phyloP scores from a whole-genome alignment of 2,113 vertebrate genomes.

The Nothoprocta perdicaria region DNA sequence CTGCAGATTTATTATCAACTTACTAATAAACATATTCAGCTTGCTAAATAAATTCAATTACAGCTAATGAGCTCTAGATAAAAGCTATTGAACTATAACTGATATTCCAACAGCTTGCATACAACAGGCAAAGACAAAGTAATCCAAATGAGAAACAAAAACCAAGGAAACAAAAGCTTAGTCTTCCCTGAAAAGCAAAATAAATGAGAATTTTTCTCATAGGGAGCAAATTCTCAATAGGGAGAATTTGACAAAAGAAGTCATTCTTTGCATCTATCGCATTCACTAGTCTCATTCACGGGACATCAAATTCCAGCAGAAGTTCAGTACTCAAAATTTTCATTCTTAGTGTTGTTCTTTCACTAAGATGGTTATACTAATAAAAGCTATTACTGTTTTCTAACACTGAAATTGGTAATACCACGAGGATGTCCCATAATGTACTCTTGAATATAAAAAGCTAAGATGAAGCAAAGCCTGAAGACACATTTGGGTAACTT shows the following conservation, averaged over 20 bases:
- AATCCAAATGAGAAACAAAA: neutral
- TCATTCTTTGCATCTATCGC: slow-evolving; percentile 30
- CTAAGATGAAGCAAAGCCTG: neutral
- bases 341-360: neutral
- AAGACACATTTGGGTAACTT: neutral
- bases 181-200: slow-evolving; percentile 2
- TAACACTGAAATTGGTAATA: neutral
- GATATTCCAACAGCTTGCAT: neutral
- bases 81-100: slow-evolving; percentile 63
- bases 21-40: slow-evolving; percentile 68
- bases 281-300: slow-evolving; percentile 30
- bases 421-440: neutral
- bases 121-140: slow-evolving; percentile 53
- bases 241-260: slow-evolving; percentile 3
- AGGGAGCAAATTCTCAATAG: neutral
- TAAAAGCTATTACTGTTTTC: slow-evolving; percentile 5
- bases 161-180: neutral
- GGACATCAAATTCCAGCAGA: slow-evolving; percentile 6
- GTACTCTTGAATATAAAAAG: neutral
- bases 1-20: slow-evolving; percentile 64
- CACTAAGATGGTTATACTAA: slow-evolving; percentile 28
- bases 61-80: slow-evolving; percentile 63
- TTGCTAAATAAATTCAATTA: slow-evolving; percentile 69
- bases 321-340: slow-evolving; percentile 43
- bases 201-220: slow-evolving; percentile 3